Conservation (phyloP, 2,888 invertebrate species). For the Agonopterix arenella region DNA sequence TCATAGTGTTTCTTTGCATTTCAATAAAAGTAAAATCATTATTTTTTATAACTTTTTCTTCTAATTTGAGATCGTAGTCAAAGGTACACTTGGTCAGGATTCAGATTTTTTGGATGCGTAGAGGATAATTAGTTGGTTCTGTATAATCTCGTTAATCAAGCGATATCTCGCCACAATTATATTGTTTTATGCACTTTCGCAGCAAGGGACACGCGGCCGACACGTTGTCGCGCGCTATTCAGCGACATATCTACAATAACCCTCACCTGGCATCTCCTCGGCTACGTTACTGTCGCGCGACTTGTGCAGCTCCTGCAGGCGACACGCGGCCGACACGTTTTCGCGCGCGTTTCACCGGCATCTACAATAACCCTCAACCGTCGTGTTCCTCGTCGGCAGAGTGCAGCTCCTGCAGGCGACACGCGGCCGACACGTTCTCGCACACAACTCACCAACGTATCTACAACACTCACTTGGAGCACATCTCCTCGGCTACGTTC, state of each 20-base stretch:
- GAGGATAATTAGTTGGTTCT: too few relatives aligned
- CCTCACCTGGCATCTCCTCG: conserved; percentile 82
- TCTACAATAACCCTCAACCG: conserved; percentile 8
- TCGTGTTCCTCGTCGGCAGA: conserved; percentile 84
- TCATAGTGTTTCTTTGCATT: too few relatives aligned
- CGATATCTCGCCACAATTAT: too few relatives aligned
- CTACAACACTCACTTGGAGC: conserved; percentile 37
- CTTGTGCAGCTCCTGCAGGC: conserved; percentile 83
- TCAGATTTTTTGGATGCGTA: too few relatives aligned
- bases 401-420: conserved; percentile 80
- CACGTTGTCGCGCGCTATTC: conserved; percentile 15
- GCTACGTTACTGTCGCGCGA: conserved; percentile 89
- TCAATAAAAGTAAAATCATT: too few relatives aligned
- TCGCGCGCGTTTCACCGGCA: too few relatives aligned
- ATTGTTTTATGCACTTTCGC: too few relatives aligned
- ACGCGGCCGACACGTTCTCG: conserved; percentile 76
- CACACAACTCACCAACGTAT: conserved; percentile 16
- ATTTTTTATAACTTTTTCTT: too few relatives aligned
- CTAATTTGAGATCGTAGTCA: too few relatives aligned
- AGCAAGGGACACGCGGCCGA: neutral
- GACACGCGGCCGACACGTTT: conserved; percentile 77
- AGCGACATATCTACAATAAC: neutral
- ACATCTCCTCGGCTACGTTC: conserved; percentile 88
- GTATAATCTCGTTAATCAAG: too few relatives aligned
- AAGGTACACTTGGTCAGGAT: too few relatives aligned